Evolutionary conservation across 2,797 vertebrate species (phyloP).

Genomic region (Sebastolobus alascanus): DNA sequence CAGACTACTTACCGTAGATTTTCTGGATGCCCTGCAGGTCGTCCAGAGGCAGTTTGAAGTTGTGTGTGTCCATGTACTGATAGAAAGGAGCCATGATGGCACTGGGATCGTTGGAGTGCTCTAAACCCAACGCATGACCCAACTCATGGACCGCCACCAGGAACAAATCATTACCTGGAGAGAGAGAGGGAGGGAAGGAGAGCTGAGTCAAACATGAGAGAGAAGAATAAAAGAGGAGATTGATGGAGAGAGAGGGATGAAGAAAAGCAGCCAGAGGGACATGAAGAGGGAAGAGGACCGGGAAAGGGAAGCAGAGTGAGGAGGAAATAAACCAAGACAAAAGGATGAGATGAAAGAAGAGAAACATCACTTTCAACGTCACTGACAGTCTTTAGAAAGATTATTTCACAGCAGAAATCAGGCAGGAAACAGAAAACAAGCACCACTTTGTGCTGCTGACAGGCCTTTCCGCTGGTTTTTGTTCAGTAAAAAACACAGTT

Average conservation of each 20-base stretch:
- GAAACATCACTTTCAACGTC: conserved; percentile 1
- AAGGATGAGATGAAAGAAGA: background rate
- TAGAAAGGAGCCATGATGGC: conserved; percentile 99
- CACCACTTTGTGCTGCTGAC: background rate
- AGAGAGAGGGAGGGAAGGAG: background rate
- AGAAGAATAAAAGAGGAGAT: background rate
- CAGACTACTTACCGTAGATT: conserved; percentile 88
- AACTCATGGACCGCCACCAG: conserved; percentile 96
- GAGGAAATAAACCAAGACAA: background rate
- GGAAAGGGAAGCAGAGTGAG: background rate
- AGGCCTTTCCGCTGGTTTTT: conserved; percentile 1
- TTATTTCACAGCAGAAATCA: conserved; percentile 29
- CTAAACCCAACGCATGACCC: conserved; percentile 94
- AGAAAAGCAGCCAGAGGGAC: background rate
- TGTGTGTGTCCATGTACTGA: conserved; percentile 99
- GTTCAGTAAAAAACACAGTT: background rate
- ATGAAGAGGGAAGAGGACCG: background rate
- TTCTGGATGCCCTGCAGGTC: conserved; percentile 98
- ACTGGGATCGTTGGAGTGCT: conserved; percentile 96
- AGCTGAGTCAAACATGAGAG: background rate
- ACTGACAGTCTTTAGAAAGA: background rate
- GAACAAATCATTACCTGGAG: conserved; percentile 94
- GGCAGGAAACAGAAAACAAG: background rate
- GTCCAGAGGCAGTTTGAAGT: conserved; percentile 97
- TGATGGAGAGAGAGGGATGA: background rate